Evolutionary conservation across 2,888 invertebrate species (phyloP), one percentile per base, ranked within the genome.

Genomic region (Norana najaformis): DNA sequence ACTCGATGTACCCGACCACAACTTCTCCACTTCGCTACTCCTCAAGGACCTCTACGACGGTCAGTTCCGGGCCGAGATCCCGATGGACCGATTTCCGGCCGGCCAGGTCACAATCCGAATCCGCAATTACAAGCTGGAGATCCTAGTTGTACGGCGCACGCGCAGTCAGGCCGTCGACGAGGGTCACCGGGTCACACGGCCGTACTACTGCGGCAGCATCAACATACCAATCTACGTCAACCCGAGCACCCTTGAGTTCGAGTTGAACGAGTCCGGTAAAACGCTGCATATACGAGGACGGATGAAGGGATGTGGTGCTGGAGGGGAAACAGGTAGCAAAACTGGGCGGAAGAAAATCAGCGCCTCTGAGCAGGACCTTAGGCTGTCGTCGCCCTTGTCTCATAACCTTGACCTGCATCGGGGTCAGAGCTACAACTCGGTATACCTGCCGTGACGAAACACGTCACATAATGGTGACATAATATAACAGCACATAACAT

Each of bases 151-250:
- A 4, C 34, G 38, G 11, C 85, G 85, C 20, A 3, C 20, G 4
- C 36, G 1, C 13, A 20, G 37, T 37, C 83, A 82, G 39, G 89
- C 20, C 0, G n/a, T 82, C 37, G 36, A 35, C 16, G 30, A 82
- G 20, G 37, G 39, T 30, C 38, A n/a, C 41, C n/a, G 36, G 37
- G 41, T 35, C n/a, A n/a, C 83, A 16, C 37, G 83, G 83, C 35
- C 83, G 14, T 34, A 38, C 38, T 89, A 89, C 88, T 53, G 89
- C 53, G 91, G 91, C 47, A 90, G 88, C 88, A 89, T 91, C 88
- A 89, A 89, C 69, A 47, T 91, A 13, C 91, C 91, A 20, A 91
- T 91, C 53, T 91, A 91, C 36, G 91, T 91, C 36, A 88, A 90
- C 38, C 90, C 90, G 23, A 53, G 83, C 38, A 91, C 88, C 1